Percentiles rank a stretch among this genome's conserved stretches.
Evolutionary conservation across 2,113 vertebrate genomes (phyloP).

Genomic region (Semicossyphus pulcher): DNA sequence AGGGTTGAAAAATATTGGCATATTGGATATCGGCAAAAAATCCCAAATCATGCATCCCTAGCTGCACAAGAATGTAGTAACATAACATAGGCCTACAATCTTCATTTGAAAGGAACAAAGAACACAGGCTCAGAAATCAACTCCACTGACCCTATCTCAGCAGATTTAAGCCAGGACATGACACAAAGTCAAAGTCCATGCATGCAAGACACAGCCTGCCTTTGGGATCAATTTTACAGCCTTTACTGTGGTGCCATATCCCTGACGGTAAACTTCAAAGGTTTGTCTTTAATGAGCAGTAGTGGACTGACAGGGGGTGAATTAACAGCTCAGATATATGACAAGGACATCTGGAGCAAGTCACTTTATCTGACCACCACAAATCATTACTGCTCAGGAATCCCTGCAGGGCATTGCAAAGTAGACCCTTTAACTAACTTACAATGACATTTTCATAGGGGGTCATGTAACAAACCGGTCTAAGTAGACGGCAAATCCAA

Average conservation of each 20-base stretch:
- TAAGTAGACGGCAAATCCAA: too few species aligned
- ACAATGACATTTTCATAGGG: too few species aligned
- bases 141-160: neutral
- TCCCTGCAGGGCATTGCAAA: neutral
- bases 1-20: too few species aligned
- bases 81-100: neutral
- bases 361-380: neutral
- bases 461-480: neutral
- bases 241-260: too few species aligned
- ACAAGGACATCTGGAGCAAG: constrained; percentile 30
- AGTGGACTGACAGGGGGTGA: constrained; percentile 5
- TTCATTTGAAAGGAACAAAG: neutral
- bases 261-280: neutral
- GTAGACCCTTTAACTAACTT: neutral
- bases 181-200: neutral
- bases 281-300: neutral
- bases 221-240: neutral
- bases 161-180: neutral
- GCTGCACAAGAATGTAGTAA: neutral
- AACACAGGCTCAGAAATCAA: neutral
- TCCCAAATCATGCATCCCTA: too few species aligned
- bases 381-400: neutral
- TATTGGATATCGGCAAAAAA: too few species aligned
- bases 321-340: constrained; percentile 46
- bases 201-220: neutral